Evolutionary conservation across 2,888 invertebrate species (phyloP).

Genomic region (Tenthredo notha): DNA sequence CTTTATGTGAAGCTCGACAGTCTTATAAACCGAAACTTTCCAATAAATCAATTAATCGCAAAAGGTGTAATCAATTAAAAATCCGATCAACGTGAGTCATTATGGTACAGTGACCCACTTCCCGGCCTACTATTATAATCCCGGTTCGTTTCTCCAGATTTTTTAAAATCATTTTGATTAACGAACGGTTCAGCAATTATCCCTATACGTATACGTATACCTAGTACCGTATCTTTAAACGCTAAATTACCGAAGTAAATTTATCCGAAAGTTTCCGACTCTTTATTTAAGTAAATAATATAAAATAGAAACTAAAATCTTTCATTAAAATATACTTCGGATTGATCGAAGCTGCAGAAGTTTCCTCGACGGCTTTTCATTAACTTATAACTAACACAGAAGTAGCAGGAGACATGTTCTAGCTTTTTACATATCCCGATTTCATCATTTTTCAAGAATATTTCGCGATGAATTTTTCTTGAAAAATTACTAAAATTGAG

Average conservation of each 20-base stretch:
- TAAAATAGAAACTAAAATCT: neutral
- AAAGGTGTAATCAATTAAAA: slow-evolving; percentile 24
- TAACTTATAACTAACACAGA: neutral
- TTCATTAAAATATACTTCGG: neutral
- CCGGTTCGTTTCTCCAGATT: neutral
- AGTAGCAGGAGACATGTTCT: neutral
- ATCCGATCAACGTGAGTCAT: slow-evolving; percentile 2
- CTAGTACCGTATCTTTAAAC: neutral
- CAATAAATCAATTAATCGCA: slow-evolving; percentile 21
- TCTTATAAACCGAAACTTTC: neutral
- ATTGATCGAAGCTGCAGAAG: neutral
- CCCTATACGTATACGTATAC: neutral
- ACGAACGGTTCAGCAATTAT: slow-evolving; percentile 31
- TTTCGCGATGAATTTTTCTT: neutral
- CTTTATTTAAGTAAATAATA: neutral
- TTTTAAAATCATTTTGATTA: slow-evolving; percentile 22
- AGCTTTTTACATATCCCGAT: neutral
- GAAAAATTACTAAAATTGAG: neutral
- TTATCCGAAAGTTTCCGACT: neutral
- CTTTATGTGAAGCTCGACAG: neutral
- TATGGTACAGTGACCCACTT: slow-evolving; percentile 27
- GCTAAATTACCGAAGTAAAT: neutral
- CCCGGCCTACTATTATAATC: slow-evolving; percentile 20
- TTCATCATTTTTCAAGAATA: neutral
- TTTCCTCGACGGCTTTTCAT: neutral